Evolutionary conservation across 2,113 vertebrate genomes (phyloP), one percentile per base, ranked within the genome.

Genomic region (Drymodes brunneopygia): DNA sequence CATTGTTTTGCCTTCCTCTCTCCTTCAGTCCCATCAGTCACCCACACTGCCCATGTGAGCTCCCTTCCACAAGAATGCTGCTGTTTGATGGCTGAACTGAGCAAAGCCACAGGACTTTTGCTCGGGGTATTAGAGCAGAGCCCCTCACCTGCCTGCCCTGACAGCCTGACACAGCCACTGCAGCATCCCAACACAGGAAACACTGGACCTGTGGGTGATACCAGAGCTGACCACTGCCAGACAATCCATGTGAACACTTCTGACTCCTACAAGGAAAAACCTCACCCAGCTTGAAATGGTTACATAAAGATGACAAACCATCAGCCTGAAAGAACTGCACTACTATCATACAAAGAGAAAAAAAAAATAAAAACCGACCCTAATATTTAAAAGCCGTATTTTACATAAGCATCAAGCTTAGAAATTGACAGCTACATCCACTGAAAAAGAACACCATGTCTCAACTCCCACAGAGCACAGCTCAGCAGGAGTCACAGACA

Each of bases 401-500:
- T 95, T 82, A 86, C 61, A 86, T 81, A 84, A 94, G 70, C 84
- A 82, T 77, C 65, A 80, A 72, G 89, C 62, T 89, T 61, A 40
- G 77, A 71, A 91, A 94, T 89, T 92, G 81, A 92, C 70, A 96
- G 81, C 22, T 73, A 45, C 81, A 82, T 89, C 36, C 50, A 77
- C 90, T 77, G 81, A n/a, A 90, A 92, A 94, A 95, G 94, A 97
- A 92, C 94, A 88, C 42, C 4, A 2, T n/a, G 79, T 94, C 84
- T 69, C 79, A 70, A 85, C 93, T 93, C 94, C 95, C 93, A 92
- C 94, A 81, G 90, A 91, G 78, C 81, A 81, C 81, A 85, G 84
- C 94, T 92, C 91, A 82, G 93, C 90, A 80, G 93, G 74, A 92
- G 42, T 77, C 89, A 80, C 78, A 48, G 6, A 23, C 81, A 90